Percentiles rank a stretch among this genome's conserved stretches.
phyloP scores from a whole-genome alignment of 2,888 invertebrate species.

The Chouioia cunea region DNA sequence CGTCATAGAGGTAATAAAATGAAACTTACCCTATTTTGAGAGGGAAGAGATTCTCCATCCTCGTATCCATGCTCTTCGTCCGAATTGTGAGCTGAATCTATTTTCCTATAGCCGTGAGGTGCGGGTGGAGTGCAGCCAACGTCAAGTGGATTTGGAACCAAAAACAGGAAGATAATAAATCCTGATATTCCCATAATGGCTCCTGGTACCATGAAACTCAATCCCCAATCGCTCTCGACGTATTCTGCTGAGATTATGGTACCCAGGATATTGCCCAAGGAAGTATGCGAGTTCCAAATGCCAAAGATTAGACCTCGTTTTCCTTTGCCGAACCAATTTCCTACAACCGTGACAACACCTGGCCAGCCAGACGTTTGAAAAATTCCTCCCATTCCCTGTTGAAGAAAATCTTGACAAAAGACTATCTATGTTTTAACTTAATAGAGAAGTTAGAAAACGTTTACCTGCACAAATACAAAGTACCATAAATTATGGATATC shows the following conservation, averaged over 20 bases:
- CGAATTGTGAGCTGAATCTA: conserved; percentile 59
- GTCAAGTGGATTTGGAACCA: conserved; percentile 85
- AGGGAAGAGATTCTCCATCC: conserved; percentile 51
- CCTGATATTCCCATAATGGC: conserved; percentile 81
- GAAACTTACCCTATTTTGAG: conserved; percentile 56
- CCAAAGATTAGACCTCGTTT: conserved; percentile 94
- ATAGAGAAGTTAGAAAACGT: conserved; percentile 31
- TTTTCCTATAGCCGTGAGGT: conserved; percentile 55
- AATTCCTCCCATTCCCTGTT: conserved; percentile 84
- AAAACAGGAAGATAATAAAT: conserved; percentile 83
- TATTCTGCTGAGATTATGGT: conserved; percentile 89
- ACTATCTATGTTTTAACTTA: background rate
- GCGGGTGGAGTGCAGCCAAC: conserved; percentile 75
- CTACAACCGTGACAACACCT: conserved; percentile 90
- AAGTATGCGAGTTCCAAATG: conserved; percentile 97
- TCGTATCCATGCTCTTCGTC: conserved; percentile 58
- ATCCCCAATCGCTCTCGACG: conserved; percentile 89
- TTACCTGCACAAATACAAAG: conserved; percentile 87
- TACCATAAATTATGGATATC: conserved; percentile 85
- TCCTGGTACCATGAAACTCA: conserved; percentile 93
- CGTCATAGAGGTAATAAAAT: too few species aligned
- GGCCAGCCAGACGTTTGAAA: conserved; percentile 97
- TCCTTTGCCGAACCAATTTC: conserved; percentile 97
- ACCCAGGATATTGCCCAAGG: conserved; percentile 94
- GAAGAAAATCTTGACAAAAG: conserved; percentile 41